A percentile compares a stretch with the other conserved stretches of the same genome.
Evolutionary conservation across 2,113 vertebrate species (phyloP).

Genomic region (Oophaga pumilio): DNA sequence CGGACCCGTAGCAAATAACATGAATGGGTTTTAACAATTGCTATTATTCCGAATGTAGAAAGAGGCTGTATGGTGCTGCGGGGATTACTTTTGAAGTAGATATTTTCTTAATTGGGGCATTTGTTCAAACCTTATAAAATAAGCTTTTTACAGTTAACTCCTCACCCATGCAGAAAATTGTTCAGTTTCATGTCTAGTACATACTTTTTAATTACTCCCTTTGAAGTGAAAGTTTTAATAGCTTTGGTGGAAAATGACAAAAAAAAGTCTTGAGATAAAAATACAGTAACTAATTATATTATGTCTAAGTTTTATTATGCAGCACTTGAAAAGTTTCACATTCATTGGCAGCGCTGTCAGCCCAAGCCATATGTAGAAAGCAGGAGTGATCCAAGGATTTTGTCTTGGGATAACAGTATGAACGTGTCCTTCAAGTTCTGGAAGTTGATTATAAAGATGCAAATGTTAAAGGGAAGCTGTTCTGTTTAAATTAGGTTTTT

Average conservation of each 20-base stretch:
- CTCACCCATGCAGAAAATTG: conserved; percentile 54
- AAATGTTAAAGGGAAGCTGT: neutral
- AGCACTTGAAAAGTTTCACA: conserved; percentile 30
- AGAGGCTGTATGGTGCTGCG: conserved; percentile 34
- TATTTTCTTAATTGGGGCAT: conserved; percentile 55
- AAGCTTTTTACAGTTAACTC: conserved; percentile 53
- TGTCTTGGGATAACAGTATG: neutral
- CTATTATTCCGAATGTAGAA: conserved; percentile 41
- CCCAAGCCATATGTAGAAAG: conserved; percentile 7
- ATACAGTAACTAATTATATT: conserved; percentile 50
- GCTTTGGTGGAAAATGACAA: conserved; percentile 44
- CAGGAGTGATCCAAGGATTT: neutral
- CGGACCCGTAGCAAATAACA: conserved; percentile 32
- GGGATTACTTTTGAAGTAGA: conserved; percentile 57
- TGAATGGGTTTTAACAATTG: conserved; percentile 51
- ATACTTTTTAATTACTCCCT: conserved; percentile 52
- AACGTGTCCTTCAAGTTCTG: conserved; percentile 3
- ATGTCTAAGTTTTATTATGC: conserved; percentile 47
- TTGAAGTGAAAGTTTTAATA: conserved; percentile 55
- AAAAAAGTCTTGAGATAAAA: conserved; percentile 23
- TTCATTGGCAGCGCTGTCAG: conserved; percentile 11
- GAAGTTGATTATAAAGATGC: neutral
- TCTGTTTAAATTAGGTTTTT: no score
- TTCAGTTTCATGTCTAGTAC: conserved; percentile 39
- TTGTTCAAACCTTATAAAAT: conserved; percentile 55